Evolutionary conservation across 1,140 invertebrate species (phyloP).

Genomic region (Globodera ellingtonae): DNA sequence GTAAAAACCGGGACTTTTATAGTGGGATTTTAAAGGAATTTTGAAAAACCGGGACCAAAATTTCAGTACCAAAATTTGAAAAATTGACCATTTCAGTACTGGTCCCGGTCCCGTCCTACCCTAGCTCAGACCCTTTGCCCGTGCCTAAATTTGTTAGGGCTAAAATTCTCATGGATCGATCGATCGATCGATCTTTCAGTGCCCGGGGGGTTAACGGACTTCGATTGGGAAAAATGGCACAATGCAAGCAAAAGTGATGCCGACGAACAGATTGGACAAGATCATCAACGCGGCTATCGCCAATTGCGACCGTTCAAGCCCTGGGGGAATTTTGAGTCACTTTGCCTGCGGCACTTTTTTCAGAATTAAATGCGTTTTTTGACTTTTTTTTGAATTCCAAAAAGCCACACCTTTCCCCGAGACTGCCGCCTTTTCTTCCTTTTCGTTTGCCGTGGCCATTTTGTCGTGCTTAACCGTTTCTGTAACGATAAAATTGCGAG

Average conservation of each 20-base stretch:
- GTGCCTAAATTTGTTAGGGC: not conserved
- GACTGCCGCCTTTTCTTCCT: not conserved
- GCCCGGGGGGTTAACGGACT: not conserved
- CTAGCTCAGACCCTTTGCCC: slow-evolving; percentile 16
- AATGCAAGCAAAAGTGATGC: slow-evolving; percentile 15
- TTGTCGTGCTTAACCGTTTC: not conserved
- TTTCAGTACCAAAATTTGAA: too few species aligned
- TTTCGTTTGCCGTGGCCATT: not conserved
- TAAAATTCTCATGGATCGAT: too few species aligned
- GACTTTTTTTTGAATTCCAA: too few species aligned
- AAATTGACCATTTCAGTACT: too few species aligned
- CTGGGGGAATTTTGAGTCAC: not conserved
- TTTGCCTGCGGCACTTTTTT: not conserved
- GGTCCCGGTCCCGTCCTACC: too few species aligned
- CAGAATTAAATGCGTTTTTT: too few species aligned
- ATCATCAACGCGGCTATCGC: not conserved
- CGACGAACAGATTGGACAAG: slow-evolving; percentile 8
- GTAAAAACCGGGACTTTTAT: too few species aligned
- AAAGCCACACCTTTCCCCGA: too few species aligned
- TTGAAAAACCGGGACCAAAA: too few species aligned
- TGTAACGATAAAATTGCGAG: too few species aligned
- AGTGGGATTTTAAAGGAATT: too few species aligned
- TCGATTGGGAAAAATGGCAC: slow-evolving; percentile 24
- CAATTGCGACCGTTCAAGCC: not conserved
- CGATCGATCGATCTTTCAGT: too few species aligned